Evolutionary conservation across 2,113 vertebrate species (phyloP).

Genomic region (Gracilinanus agilis): DNA sequence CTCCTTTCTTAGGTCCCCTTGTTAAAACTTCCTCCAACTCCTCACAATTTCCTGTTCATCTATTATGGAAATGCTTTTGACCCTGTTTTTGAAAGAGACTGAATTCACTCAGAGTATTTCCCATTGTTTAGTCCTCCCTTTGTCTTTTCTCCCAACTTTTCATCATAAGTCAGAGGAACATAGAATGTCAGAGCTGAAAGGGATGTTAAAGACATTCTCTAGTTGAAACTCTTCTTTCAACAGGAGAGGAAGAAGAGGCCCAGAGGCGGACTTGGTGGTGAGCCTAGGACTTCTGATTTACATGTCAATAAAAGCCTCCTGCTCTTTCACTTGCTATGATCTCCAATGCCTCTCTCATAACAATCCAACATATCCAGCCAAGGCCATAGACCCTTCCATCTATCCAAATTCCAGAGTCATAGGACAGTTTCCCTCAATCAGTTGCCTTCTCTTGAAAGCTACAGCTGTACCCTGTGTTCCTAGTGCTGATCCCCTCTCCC

Average conservation of each 20-base stretch:
- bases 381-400: background rate
- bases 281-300: background rate
- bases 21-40: background rate
- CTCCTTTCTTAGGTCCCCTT: background rate
- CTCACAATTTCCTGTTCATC: background rate
- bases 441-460: slow-evolving; percentile 22
- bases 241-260: background rate
- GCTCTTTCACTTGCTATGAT: background rate
- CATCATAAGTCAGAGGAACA: background rate
- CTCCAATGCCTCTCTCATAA: background rate
- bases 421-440: background rate
- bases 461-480: slow-evolving; percentile 51
- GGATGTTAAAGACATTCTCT: background rate
- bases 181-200: background rate
- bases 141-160: background rate
- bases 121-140: background rate
- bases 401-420: background rate
- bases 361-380: background rate
- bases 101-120: background rate
- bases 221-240: background rate
- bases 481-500: slow-evolving; percentile 3
- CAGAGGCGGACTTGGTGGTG: background rate
- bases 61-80: background rate
- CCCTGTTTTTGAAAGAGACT: background rate
- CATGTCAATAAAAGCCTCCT: background rate